phyloP scores from a whole-genome alignment of 2,113 vertebrate genomes.

The Puntigrus tetrazona region DNA sequence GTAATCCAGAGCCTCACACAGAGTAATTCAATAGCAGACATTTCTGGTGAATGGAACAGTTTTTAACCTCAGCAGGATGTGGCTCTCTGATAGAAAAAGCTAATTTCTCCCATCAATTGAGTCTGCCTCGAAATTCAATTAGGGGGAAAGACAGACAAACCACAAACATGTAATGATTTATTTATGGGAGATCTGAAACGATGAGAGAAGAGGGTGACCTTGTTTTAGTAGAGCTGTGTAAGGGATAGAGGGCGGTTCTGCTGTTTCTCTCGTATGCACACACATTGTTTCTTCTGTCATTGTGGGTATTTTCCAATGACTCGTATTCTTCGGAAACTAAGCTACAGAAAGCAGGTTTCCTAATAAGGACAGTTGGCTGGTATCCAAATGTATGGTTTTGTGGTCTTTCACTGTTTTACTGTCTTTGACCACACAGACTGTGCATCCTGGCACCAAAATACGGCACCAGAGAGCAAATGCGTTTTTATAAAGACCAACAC shows the following conservation, averaged over 20 bases:
- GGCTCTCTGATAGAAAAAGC: conserved; percentile 42
- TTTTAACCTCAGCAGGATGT: conserved; percentile 54
- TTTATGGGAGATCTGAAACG: conserved; percentile 51
- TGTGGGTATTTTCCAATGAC: not conserved
- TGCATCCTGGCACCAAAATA: not conserved
- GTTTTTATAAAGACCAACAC: not conserved
- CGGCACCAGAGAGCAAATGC: not conserved
- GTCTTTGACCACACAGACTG: not conserved
- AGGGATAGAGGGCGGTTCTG: not conserved
- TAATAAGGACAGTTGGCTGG: not conserved
- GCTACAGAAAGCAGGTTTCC: not conserved
- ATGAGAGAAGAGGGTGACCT: conserved; percentile 33
- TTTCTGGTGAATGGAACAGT: conserved; percentile 52
- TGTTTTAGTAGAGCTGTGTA: conserved; percentile 38
- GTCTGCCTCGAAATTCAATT: conserved; percentile 50
- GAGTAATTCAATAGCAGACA: conserved; percentile 54
- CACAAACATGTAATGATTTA: conserved; percentile 56
- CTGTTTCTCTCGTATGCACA: conserved; percentile 15
- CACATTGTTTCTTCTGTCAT: not conserved
- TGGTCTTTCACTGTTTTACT: not conserved
- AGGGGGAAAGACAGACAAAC: conserved; percentile 44
- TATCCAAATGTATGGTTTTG: not conserved
- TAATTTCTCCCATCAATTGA: conserved; percentile 47
- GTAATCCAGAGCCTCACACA: conserved; percentile 47
- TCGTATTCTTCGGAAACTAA: not conserved